Evolutionary conservation across 2,888 invertebrate genomes (phyloP).

Genomic region (Stratiomys singularior): DNA sequence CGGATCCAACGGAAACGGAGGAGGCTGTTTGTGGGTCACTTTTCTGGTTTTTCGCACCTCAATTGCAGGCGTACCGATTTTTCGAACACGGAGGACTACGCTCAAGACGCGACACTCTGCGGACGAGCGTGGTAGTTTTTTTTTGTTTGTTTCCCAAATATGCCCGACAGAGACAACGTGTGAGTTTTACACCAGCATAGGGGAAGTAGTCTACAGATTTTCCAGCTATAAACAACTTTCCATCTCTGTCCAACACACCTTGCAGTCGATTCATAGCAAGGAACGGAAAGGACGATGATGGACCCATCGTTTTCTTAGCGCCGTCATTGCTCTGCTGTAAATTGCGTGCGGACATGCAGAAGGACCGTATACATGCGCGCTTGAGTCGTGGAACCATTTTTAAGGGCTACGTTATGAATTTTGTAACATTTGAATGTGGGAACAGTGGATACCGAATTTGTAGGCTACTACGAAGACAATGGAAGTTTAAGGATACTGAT

Average conservation of each 20-base stretch:
- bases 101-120: slow-evolving; percentile 48
- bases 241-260: slow-evolving; percentile 32
- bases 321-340: neutral
- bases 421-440: neutral
- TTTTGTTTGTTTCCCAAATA: slow-evolving; percentile 27
- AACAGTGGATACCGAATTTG: slow-evolving; percentile 1
- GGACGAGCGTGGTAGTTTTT: slow-evolving; percentile 33
- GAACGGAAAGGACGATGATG: slow-evolving; percentile 31
- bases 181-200: neutral
- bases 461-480: neutral
- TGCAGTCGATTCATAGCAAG: slow-evolving; percentile 1
- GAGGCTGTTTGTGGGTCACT: neutral
- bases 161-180: slow-evolving; percentile 13
- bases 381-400: slow-evolving; percentile 8
- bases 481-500: too few species aligned
- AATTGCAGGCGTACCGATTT: slow-evolving; percentile 36
- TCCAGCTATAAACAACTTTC: slow-evolving; percentile 17
- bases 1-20: neutral
- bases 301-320: slow-evolving; percentile 9
- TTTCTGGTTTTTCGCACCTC: slow-evolving; percentile 13
- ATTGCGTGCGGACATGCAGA: slow-evolving; percentile 21
- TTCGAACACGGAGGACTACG: slow-evolving; percentile 44
- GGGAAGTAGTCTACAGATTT: slow-evolving; percentile 26
- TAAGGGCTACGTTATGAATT: neutral
- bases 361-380: slow-evolving; percentile 26